Base-by-base conservation (phyloP, 2,888 invertebrate species). In the Andrena marginata region DNA sequence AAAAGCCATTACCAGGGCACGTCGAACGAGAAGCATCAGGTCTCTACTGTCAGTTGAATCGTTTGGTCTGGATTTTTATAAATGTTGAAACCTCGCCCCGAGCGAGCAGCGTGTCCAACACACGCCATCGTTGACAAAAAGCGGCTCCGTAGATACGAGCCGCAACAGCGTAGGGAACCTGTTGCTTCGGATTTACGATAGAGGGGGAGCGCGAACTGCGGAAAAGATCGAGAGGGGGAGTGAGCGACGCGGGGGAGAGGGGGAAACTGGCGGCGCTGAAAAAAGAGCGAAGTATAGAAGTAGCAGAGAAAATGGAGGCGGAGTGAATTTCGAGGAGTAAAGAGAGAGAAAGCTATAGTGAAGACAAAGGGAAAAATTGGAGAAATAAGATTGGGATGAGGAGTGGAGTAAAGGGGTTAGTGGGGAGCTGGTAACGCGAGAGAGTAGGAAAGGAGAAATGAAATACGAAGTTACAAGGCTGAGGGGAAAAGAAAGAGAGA, bases 111-210 rank as follows among this genome's bases (percentile, higher is more conserved):
- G 62, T 78, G 73, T 59, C 31, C 76, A 60, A 64, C 56, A 26
- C 65, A 51, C 72, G 60, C 35, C 69, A 77, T 65, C 79, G 49
- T 63, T 76, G 67, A 88, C 80, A 88, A 88, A 88, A 87, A 87
- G 84, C 80, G 72, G 78, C 76, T 75, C 63, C 82, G 81, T 80
- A 77, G 84, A 87, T 78, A 87, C 82, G 60, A 82, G 80, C 88
- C 82, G 70, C 79, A 83, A 82, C 63, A 62, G 84, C 78, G 89
- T 86, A 89, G 88, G 88, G 92, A 92, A 93, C 93, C 92, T 93
- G 92, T 93, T 93, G 92, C 92, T 89, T 87, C 85, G 82, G 81
- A 82, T 86, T 86, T 86, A 80, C 72, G 71, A 42, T 16, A 70
- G 73, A 69, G 42, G 71, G 80, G 87, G 88, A 85, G 84, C 77